Evolutionary conservation across 2,888 invertebrate species (phyloP).

Genomic region (Mylabris sibirica): DNA sequence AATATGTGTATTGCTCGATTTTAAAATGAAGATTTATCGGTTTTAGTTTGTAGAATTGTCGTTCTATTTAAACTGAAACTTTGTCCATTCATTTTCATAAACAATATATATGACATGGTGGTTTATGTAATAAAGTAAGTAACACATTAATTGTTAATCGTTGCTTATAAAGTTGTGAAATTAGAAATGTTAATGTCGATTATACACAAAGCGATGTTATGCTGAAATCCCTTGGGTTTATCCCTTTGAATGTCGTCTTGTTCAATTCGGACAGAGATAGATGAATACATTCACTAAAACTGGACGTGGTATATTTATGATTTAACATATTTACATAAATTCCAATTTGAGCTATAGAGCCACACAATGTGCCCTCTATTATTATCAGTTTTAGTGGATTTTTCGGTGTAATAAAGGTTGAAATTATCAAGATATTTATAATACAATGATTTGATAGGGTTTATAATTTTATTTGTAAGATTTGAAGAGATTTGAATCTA

Average conservation of each 20-base stretch:
- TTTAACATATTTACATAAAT: slow-evolving; percentile 25
- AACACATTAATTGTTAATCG: slow-evolving; percentile 48
- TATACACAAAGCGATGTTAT: slow-evolving; percentile 35
- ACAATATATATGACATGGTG: slow-evolving; percentile 34
- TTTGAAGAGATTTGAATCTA: slow-evolving; percentile 47
- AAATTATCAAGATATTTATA: slow-evolving; percentile 22
- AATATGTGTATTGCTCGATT: slow-evolving; percentile 24
- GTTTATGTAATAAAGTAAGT: neutral
- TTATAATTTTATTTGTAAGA: slow-evolving; percentile 51
- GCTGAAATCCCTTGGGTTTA: slow-evolving; percentile 21
- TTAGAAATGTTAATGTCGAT: slow-evolving; percentile 41
- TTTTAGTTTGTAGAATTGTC: slow-evolving; percentile 19
- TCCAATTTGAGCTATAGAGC: neutral
- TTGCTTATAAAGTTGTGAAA: slow-evolving; percentile 44
- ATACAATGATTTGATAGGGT: slow-evolving; percentile 42
- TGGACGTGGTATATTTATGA: slow-evolving; percentile 26
- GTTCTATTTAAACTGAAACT: slow-evolving; percentile 30
- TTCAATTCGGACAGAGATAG: slow-evolving; percentile 5
- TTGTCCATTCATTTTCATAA: slow-evolving; percentile 49
- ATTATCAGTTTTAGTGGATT: neutral
- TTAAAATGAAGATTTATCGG: slow-evolving; percentile 29
- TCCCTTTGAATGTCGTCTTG: slow-evolving; percentile 16
- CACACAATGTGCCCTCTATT: neutral
- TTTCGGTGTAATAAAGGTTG: neutral
- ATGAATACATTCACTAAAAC: slow-evolving; percentile 18